Evolutionary conservation across 2,113 vertebrate genomes (phyloP).

Genomic region (Pteruthius melanotis): DNA sequence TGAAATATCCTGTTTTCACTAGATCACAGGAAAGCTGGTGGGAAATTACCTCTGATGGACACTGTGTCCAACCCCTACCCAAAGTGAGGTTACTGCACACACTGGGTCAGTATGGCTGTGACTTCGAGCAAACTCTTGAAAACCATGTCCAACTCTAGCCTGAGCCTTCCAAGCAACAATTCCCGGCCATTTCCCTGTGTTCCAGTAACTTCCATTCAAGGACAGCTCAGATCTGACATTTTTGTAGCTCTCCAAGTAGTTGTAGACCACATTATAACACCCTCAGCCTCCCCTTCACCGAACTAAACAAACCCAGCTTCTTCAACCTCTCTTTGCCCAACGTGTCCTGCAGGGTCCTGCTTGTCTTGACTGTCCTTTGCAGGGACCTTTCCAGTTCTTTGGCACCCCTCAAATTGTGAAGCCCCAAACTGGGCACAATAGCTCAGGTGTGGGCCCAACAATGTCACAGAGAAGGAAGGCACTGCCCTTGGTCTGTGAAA

Average conservation of each 20-base stretch:
- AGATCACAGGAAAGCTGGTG: neutral
- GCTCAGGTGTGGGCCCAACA: neutral
- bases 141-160: neutral
- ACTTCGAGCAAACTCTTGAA: neutral
- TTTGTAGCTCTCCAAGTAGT: neutral
- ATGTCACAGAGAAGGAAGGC: neutral
- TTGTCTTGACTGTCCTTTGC: neutral
- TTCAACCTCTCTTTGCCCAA: neutral
- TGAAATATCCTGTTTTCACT: neutral
- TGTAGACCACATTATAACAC: neutral
- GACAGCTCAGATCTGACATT: neutral
- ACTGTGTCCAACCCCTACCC: rapidly evolving
- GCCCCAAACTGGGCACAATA: neutral
- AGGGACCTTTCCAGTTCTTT: neutral
- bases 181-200: neutral
- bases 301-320: neutral
- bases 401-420: neutral
- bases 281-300: neutral
- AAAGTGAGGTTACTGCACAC: neutral
- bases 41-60: neutral
- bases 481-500: neutral
- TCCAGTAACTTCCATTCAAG: neutral
- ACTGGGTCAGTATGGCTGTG: neutral
- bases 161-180: neutral
- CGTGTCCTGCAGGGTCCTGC: neutral